Base-by-base conservation (phyloP, 2,797 vertebrate species). In the Esox lucius region DNA sequence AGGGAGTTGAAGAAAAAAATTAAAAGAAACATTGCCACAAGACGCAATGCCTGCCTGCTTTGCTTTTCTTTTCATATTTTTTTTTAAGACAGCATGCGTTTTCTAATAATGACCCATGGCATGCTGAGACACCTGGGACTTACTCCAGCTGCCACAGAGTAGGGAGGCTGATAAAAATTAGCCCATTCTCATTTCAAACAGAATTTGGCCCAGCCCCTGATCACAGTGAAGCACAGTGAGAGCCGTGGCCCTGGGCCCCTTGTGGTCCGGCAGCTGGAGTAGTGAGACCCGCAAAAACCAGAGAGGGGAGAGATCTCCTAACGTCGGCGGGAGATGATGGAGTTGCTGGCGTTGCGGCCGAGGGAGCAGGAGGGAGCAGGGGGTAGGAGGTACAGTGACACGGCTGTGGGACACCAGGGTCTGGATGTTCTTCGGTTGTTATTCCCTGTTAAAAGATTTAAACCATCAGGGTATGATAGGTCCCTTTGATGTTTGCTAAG, bases 41-140 rank as follows among this genome's bases (percentile, higher is more conserved):
- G 95, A 98, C 93, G 91, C 91, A 85, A 84, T 68, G 77, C 74
- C 68, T 75, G 74, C 88, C 79, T 88, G 75, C 33, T 39, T 71
- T 28, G 72, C 72, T 73, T 51, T 75, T 71, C 70, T 83, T 86
- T 12, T 61, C 56, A 61, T 88, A 87, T 95, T 93, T 94, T 95
- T 95, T 94, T 97, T 95, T 96, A 97, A 61, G 56, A 12, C 56
- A 95, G 94, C 94, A 91, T 94, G 72, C 92, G 68, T 91, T 96
- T 96, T 97, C 94, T 99, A 98, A 99, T 98, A 96, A 99, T 98
- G 97, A 99, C 98, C 98, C 96, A 95, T 98, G 98, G 97, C 97
- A 95, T 96, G 93, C 94, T 92, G 90, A 90, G 92, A 94, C 97
- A 96, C 96, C 94, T 95, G 97, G 96, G 97, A 98, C 93, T 93